phyloP scores from a whole-genome alignment of 2,113 vertebrate genomes.

The Ophiodon elongatus region DNA sequence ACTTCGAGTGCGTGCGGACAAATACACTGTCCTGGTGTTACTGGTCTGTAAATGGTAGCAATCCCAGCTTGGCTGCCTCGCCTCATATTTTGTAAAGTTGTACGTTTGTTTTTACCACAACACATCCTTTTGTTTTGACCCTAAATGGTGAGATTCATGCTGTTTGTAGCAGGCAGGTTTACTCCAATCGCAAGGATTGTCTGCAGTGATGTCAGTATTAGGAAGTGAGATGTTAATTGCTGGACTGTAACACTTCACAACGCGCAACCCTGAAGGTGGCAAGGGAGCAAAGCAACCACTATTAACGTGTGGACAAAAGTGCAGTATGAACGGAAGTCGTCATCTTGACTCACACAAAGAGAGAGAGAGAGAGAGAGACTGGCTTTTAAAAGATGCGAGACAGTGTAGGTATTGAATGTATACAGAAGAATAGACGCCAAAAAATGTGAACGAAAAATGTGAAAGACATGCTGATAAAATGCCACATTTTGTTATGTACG shows the following conservation, averaged over 20 bases:
- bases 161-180: slow-evolving; percentile 58
- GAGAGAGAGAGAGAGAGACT: neutral
- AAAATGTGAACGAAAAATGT: slow-evolving; percentile 82
- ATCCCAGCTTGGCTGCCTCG: slow-evolving; percentile 29
- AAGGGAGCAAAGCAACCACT: slow-evolving; percentile 71
- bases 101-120: slow-evolving; percentile 32
- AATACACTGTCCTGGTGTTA: slow-evolving; percentile 20
- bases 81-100: slow-evolving; percentile 21
- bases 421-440: slow-evolving; percentile 61
- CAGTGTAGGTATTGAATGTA: slow-evolving; percentile 72
- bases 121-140: slow-evolving; percentile 57
- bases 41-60: slow-evolving; percentile 8
- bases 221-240: slow-evolving; percentile 47
- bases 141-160: slow-evolving; percentile 65
- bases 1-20: slow-evolving; percentile 9
- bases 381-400: slow-evolving; percentile 22
- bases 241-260: slow-evolving; percentile 33
- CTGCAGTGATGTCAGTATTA: slow-evolving; percentile 50
- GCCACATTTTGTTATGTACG: slow-evolving; percentile 26
- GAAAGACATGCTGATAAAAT: slow-evolving; percentile 67
- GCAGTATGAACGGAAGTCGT: slow-evolving; percentile 43
- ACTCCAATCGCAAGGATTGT: slow-evolving; percentile 29
- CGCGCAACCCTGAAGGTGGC: slow-evolving; percentile 16
- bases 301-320: slow-evolving; percentile 48
- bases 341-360: neutral